A percentile compares a stretch with the other conserved stretches of the same genome.
phyloP scores from a whole-genome alignment of 2,888 invertebrate genomes.

The Pseudolycoriella hygida region DNA sequence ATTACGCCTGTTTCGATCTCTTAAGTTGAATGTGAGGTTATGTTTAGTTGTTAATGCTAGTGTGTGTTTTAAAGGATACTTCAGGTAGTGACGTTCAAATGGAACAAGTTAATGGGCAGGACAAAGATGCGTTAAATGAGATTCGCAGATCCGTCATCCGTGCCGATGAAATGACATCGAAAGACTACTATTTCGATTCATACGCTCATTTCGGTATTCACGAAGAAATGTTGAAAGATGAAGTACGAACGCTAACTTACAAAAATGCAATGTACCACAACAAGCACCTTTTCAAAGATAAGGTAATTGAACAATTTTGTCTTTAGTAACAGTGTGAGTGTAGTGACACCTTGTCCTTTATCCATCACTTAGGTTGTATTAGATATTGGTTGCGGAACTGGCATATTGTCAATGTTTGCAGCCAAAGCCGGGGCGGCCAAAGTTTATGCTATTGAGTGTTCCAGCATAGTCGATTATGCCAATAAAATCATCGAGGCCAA shows the following conservation, averaged over 20 bases:
- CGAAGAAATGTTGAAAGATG: constrained; percentile 99
- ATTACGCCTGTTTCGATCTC: no score
- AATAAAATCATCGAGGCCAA: constrained; percentile 84
- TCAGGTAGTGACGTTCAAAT: no score
- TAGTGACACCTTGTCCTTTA: neutral
- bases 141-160: constrained; percentile 6
- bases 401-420: constrained; percentile 98
- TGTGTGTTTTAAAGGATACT: no score
- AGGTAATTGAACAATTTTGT: constrained; percentile 23
- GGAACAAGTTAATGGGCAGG: neutral
- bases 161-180: constrained; percentile 93
- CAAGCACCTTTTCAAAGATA: constrained; percentile 88
- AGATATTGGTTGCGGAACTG: constrained; percentile 98
- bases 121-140: neutral
- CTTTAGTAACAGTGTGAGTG: neutral
- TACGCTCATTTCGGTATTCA: constrained; percentile 99
- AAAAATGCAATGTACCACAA: constrained; percentile 99
- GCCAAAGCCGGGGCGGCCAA: constrained; percentile 93
- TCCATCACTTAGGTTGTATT: constrained; percentile 46
- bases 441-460: constrained; percentile 96
- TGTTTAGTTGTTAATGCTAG: no score
- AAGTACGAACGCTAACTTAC: constrained; percentile 94
- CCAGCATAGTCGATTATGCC: constrained; percentile 96
- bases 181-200: constrained; percentile 99
- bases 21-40: no score